Conservation (phyloP, 2,113 vertebrate genomes). For the Psittacula cyanocephala region DNA sequence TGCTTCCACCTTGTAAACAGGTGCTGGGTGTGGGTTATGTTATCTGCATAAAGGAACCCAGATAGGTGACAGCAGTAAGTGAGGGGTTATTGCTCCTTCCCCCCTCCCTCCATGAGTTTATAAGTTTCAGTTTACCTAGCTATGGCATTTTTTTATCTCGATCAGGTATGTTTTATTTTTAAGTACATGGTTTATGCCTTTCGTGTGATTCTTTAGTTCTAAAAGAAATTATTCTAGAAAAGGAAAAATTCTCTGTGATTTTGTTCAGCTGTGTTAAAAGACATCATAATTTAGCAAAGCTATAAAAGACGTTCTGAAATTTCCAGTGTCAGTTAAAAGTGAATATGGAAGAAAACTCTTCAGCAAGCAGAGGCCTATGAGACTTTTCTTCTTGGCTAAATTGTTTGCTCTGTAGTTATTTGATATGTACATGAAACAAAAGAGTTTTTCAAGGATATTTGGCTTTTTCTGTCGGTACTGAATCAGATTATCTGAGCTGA, state of each 20-base stretch:
- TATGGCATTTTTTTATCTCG: background rate
- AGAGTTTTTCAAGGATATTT: background rate
- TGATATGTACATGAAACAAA: background rate
- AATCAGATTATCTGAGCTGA: background rate
- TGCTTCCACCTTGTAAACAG: background rate
- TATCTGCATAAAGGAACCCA: background rate
- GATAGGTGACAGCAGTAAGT: background rate
- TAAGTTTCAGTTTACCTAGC: background rate
- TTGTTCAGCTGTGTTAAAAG: background rate
- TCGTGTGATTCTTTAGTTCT: background rate
- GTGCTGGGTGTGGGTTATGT: background rate
- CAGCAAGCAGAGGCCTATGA: background rate
- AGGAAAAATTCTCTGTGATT: background rate
- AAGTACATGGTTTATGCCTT: background rate
- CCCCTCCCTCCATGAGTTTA: rapidly evolving
- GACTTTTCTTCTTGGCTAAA: background rate
- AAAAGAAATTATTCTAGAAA: background rate
- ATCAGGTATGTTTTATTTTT: background rate
- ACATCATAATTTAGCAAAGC: background rate
- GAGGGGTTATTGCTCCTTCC: background rate
- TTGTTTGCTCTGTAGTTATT: background rate
- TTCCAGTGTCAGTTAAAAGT: background rate
- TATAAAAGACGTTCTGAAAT: background rate
- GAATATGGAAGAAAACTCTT: background rate
- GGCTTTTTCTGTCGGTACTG: background rate